Conservation (phyloP, 2,888 invertebrate genomes). For the Aspidiotus destructor region DNA sequence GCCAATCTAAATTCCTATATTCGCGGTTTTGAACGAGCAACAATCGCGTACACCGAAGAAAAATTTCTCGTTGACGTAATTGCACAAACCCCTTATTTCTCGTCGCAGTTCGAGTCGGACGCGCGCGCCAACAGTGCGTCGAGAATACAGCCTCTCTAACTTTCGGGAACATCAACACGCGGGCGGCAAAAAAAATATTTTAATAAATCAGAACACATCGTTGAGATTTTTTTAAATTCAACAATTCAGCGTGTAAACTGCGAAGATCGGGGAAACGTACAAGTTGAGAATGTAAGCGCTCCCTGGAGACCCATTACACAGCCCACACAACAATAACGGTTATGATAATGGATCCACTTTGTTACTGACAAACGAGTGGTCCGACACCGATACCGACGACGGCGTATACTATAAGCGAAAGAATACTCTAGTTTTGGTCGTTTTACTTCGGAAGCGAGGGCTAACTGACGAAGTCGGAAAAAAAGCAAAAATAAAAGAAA, state of each 20-base stretch:
- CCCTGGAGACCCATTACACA: conserved; percentile 25
- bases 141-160: no score
- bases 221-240: conserved; percentile 21
- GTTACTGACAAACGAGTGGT: conserved; percentile 31
- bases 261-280: conserved; percentile 28
- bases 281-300: conserved; percentile 31
- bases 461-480: not conserved
- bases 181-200: conserved; percentile 18
- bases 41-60: no score
- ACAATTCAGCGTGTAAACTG: conserved; percentile 14
- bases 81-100: no score
- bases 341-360: conserved; percentile 33
- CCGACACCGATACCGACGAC: conserved; percentile 11
- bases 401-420: conserved; percentile 6
- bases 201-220: conserved; percentile 32
- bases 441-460: conserved; percentile 7
- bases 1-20: no score
- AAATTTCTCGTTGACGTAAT: no score
- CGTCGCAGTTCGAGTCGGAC: no score
- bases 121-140: no score
- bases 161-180: no score
- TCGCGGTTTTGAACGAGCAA: no score
- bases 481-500: conserved; percentile 9
- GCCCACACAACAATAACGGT: conserved; percentile 32
- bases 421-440: conserved; percentile 13